These are phyloP conservation scores for Sericinus montela DNA, from an alignment of 2,888 invertebrate genomes.

Conservation along the genomic window DNA sequence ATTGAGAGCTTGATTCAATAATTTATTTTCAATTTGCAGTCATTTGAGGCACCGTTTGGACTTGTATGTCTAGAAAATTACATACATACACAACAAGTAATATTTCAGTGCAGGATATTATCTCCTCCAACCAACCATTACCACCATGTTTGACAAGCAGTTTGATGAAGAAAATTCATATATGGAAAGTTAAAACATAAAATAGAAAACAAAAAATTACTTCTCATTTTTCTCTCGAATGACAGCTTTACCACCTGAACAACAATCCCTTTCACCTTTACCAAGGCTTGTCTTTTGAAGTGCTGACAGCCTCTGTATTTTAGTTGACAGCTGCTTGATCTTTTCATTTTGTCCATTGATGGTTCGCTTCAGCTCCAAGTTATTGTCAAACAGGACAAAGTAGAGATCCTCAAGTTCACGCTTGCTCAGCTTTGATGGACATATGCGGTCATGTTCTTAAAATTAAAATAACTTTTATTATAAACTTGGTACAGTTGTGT, in stretches of 20 bases:
- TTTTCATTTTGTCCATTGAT: slow-evolving; percentile 80
- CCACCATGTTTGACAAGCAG: no score
- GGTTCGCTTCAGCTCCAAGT: slow-evolving; percentile 80
- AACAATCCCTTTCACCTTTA: slow-evolving; percentile 44
- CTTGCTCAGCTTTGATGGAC: slow-evolving; percentile 78
- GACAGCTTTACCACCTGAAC: slow-evolving; percentile 37
- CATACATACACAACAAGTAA: no score
- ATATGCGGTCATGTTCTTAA: slow-evolving; percentile 33
- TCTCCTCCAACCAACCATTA: no score
- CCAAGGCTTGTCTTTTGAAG: slow-evolving; percentile 33
- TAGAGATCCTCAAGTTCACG: slow-evolving; percentile 83
- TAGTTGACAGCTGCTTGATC: slow-evolving; percentile 48
- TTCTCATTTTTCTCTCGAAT: slow-evolving; percentile 50
- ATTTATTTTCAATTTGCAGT: no score
- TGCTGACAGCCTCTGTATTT: slow-evolving; percentile 45
- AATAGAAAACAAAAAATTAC: slow-evolving; percentile 32
- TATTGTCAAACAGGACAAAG: slow-evolving; percentile 80
- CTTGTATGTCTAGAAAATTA: no score
- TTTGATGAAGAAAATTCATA: no score
- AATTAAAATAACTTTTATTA: not conserved
- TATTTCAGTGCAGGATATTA: no score
- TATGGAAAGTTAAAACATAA: slow-evolving; percentile 42
- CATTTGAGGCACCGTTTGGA: no score
- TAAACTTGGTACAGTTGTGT: not conserved
- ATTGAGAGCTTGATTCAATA: no score